These are phyloP conservation scores for western clawed frog (Xenopus tropicalis) DNA, from an alignment of 2,113 vertebrate genomes.

Conservation along the genomic window DNA sequence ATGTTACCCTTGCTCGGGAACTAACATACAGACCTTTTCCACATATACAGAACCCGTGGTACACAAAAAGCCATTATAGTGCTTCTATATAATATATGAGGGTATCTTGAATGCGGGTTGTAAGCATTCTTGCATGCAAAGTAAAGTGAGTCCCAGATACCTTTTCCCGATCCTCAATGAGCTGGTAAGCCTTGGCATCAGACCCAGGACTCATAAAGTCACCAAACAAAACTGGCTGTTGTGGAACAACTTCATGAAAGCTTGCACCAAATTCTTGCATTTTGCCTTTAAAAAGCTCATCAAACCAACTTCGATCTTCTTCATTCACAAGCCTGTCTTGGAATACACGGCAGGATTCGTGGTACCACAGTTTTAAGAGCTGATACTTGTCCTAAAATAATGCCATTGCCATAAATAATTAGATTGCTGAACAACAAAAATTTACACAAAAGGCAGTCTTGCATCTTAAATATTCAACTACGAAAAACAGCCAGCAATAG, in stretches of 20 bases:
- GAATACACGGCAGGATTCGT: constrained; percentile 86
- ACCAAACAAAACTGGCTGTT: constrained; percentile 78
- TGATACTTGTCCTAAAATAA: constrained; percentile 66
- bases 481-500: too few relatives aligned
- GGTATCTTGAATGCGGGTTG: too few relatives aligned
- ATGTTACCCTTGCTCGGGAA: background rate
- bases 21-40: too few relatives aligned
- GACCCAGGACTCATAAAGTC: constrained; percentile 80
- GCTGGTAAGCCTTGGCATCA: constrained; percentile 69
- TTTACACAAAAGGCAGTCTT: too few relatives aligned
- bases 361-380: constrained; percentile 85
- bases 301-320: constrained; percentile 80
- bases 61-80: too few relatives aligned
- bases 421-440: too few relatives aligned
- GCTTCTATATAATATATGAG: background rate
- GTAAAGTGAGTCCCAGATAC: constrained; percentile 53
- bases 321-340: constrained; percentile 79
- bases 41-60: too few relatives aligned
- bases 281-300: constrained; percentile 65
- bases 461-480: too few relatives aligned
- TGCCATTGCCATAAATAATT: too few relatives aligned
- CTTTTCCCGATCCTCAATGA: constrained; percentile 70
- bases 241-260: constrained; percentile 71
- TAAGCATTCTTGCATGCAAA: background rate
- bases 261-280: constrained; percentile 70